Evolutionary conservation across 2,888 invertebrate genomes (phyloP).

Genomic region (Camptogramma bilineatum): DNA sequence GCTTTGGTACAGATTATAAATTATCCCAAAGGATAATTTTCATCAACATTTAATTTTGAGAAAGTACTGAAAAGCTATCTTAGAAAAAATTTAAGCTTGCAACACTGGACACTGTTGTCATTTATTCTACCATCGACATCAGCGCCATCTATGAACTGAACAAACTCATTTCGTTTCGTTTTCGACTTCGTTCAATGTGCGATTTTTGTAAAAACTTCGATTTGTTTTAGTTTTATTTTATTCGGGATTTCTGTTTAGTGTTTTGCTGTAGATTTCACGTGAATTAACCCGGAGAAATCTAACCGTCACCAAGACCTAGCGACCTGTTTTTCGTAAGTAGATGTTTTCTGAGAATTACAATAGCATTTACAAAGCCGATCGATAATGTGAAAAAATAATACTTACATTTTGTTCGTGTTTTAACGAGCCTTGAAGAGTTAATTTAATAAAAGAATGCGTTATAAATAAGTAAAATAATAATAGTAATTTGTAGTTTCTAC

Average conservation of each 20-base stretch:
- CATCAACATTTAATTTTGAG: too few relatives aligned
- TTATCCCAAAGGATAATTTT: too few relatives aligned
- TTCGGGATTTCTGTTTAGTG: background rate
- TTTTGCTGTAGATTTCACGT: conserved; percentile 1
- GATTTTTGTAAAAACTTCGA: conserved; percentile 13
- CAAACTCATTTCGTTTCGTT: conserved; percentile 25
- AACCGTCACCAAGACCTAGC: background rate
- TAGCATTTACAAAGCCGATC: conserved; percentile 66
- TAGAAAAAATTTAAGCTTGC: background rate
- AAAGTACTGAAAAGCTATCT: background rate
- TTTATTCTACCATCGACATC: conserved; percentile 31
- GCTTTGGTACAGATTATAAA: too few relatives aligned
- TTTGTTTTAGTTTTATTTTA: background rate
- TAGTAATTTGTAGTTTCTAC: background rate
- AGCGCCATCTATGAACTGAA: conserved; percentile 35
- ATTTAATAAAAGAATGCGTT: background rate
- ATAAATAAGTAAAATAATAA: background rate
- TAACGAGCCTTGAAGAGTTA: background rate
- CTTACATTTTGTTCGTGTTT: conserved; percentile 47
- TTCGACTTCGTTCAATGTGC: conserved; percentile 11
- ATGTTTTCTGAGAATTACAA: conserved; percentile 20
- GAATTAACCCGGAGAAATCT: conserved; percentile 5
- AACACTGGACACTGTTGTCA: conserved; percentile 27
- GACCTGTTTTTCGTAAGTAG: conserved; percentile 24
- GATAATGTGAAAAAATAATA: conserved; percentile 66